These are phyloP conservation scores for Tachuris rubrigastra DNA, from an alignment of 2,113 vertebrate species.

Conservation along the genomic window DNA sequence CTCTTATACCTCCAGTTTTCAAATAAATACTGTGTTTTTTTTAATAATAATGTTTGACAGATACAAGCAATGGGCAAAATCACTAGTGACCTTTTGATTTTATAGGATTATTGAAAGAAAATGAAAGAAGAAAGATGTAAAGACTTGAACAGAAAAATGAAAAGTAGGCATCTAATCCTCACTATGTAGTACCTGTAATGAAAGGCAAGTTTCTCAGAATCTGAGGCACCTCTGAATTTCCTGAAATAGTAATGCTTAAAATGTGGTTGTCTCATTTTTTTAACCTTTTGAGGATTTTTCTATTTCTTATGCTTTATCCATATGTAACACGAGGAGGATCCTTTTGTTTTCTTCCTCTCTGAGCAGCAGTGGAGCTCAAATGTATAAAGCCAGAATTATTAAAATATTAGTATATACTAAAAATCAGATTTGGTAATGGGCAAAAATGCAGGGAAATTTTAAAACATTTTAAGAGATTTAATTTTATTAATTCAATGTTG, in stretches of 20 bases:
- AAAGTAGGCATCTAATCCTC: background rate
- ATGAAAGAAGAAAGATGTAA: background rate
- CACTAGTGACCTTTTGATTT: background rate
- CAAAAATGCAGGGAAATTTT: background rate
- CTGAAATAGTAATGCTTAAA: background rate
- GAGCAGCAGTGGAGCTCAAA: background rate
- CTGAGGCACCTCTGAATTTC: background rate
- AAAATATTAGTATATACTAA: background rate
- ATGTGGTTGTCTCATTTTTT: background rate
- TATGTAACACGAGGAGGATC: background rate
- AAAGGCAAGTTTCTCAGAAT: background rate
- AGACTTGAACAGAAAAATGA: background rate
- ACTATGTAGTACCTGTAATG: background rate
- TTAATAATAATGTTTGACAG: background rate
- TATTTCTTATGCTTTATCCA: background rate
- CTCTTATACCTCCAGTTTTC: background rate
- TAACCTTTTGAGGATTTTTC: accelerated
- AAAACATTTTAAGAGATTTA: background rate
- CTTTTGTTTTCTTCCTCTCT: background rate
- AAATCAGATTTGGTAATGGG: background rate
- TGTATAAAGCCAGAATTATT: background rate
- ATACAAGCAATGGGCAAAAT: background rate
- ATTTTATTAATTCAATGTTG: background rate
- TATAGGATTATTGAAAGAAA: background rate
- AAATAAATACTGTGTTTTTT: background rate